A percentile compares a stretch with the other conserved stretches of the same genome.
These are phyloP conservation scores for Furcula furcula DNA, from an alignment of 2,888 invertebrate species.

Conservation along the genomic window DNA sequence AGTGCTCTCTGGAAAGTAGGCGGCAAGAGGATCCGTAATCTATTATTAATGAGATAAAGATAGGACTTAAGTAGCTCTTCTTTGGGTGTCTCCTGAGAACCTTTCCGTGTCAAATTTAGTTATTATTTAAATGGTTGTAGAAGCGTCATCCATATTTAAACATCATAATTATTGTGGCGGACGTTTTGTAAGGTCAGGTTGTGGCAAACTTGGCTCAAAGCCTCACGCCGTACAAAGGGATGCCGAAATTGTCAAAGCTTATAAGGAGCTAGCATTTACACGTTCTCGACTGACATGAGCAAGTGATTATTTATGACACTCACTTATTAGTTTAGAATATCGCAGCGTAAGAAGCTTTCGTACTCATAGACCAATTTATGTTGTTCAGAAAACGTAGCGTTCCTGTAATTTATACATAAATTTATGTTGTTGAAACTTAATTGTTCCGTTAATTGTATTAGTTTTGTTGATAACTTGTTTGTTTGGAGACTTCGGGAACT, in stretches of 20 bases:
- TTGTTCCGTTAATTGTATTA: too few species aligned
- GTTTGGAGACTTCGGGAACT: too few species aligned
- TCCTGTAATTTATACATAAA: too few species aligned
- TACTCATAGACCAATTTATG: too few species aligned
- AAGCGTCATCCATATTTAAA: constrained; percentile 28
- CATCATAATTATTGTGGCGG: constrained; percentile 12
- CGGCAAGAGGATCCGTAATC: constrained; percentile 27
- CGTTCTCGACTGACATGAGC: constrained; percentile 10
- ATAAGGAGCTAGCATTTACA: constrained; percentile 11
- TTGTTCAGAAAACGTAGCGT: too few species aligned
- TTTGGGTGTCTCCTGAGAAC: constrained; percentile 9
- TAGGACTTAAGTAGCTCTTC: constrained; percentile 23
- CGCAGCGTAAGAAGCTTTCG: too few species aligned
- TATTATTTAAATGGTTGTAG: constrained; percentile 24
- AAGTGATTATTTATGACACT: constrained; percentile 14
- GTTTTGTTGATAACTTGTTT: too few species aligned
- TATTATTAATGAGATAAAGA: constrained; percentile 35
- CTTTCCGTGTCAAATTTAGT: constrained; percentile 22
- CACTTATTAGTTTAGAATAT: too few species aligned
- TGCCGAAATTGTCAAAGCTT: constrained; percentile 12
- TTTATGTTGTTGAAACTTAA: too few species aligned
- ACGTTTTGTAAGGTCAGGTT: constrained; percentile 6
- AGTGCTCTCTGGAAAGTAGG: constrained; percentile 26
- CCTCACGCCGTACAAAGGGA: constrained; percentile 16
- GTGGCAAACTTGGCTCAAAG: constrained; percentile 22